Conservation (phyloP, 2,888 invertebrate species). For the Ceramica pisi region DNA sequence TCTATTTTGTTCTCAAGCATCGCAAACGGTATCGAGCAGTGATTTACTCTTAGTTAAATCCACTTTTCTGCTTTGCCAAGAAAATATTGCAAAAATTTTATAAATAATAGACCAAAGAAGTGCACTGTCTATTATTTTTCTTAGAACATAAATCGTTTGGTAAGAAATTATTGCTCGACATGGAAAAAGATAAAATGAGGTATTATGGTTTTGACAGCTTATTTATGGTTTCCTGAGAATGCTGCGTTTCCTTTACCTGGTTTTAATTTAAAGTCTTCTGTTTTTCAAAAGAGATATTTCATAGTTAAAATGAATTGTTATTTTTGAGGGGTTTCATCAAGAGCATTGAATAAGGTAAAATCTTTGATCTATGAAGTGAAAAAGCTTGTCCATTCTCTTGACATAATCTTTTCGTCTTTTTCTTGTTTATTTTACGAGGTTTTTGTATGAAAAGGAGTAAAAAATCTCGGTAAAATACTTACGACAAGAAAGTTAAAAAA, state of each 20-base stretch:
- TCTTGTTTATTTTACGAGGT: background rate
- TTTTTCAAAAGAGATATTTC: background rate
- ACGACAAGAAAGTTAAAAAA: background rate
- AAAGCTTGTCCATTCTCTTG: slow-evolving; percentile 2
- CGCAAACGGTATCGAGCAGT: slow-evolving; percentile 4
- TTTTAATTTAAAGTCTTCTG: slow-evolving; percentile 37
- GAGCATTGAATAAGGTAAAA: slow-evolving; percentile 13
- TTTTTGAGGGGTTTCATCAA: background rate
- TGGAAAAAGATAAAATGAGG: slow-evolving; percentile 51
- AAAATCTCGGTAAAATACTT: no score
- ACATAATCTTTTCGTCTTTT: background rate
- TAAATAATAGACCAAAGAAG: slow-evolving; percentile 31
- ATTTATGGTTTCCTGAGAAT: slow-evolving; percentile 48
- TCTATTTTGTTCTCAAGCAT: slow-evolving; percentile 10
- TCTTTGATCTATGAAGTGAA: slow-evolving; percentile 8
- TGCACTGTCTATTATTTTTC: slow-evolving; percentile 27
- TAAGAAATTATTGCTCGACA: slow-evolving; percentile 48
- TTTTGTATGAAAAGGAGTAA: background rate
- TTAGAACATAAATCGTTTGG: slow-evolving; percentile 34
- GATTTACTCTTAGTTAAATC: slow-evolving; percentile 33
- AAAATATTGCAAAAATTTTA: slow-evolving; percentile 16
- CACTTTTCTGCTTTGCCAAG: slow-evolving; percentile 7
- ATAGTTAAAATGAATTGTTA: background rate
- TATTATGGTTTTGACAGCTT: slow-evolving; percentile 52
- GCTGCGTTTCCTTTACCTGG: slow-evolving; percentile 34